phyloP scores from a whole-genome alignment of 2,888 invertebrate species.

The Drosophila demipolita region DNA sequence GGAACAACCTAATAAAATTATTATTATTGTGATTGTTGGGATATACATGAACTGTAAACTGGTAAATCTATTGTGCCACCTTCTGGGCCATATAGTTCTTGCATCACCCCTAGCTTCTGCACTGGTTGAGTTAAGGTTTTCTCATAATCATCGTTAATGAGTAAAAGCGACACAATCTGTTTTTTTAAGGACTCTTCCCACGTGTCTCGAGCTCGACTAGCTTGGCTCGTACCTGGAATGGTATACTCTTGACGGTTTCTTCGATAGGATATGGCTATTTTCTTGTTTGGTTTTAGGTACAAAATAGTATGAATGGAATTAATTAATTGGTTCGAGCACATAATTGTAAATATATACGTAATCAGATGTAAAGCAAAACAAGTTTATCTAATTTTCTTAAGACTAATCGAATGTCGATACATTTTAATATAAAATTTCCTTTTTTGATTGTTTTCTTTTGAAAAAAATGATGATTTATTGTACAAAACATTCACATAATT shows the following conservation, averaged over 20 bases:
- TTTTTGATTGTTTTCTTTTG: neutral
- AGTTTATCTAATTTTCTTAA: neutral
- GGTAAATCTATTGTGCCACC: neutral
- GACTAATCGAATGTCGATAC: neutral
- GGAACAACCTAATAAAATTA: too few species aligned
- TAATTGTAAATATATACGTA: neutral
- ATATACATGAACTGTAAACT: neutral
- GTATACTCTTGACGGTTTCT: too few species aligned
- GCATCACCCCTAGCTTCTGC: neutral
- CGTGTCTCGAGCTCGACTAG: neutral
- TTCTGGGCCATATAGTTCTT: neutral
- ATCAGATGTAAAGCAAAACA: neutral
- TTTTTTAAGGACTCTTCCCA: neutral
- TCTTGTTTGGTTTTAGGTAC: too few species aligned
- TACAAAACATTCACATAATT: constrained; percentile 45
- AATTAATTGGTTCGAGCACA: neutral
- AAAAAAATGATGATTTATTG: constrained; percentile 25
- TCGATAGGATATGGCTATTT: too few species aligned
- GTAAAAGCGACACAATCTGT: neutral
- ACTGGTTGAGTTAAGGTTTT: neutral
- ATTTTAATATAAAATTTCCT: neutral
- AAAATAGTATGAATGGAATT: too few species aligned
- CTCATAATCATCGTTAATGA: too few species aligned
- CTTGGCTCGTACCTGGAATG: neutral
- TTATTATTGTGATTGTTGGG: neutral